Base-by-base conservation (phyloP, 2,113 vertebrate genomes). In the Diadophis punctatus region DNA sequence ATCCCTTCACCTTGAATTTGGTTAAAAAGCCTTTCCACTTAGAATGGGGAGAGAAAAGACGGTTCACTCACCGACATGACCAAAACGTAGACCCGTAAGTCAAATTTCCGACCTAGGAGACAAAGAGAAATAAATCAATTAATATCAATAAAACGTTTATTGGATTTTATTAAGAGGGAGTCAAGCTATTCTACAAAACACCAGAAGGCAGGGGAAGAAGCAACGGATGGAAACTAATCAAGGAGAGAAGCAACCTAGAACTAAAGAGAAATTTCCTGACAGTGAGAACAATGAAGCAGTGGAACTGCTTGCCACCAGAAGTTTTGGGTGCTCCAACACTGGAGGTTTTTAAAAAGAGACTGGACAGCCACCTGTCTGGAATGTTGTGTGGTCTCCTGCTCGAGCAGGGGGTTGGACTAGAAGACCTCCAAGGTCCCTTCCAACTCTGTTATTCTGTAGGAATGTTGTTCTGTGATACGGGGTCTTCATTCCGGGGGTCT, bases 1-100 rank as follows among this genome's bases (percentile, higher is more conserved):
- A 80, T 39, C 3, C 34, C 74, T 39, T 8, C 34, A 9, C 18
- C 74, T 80, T 80, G 74, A 18, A 39, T 80, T 43, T 80, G 74
- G 34, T 43, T 22, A 22, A 80, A 43, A 80, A 80, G 18, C 34
- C 34, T 80, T 80, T 22, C 3, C n/a, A 20, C 68, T n/a, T 46
- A 49, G 87, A 1, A 2, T 1, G 43, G 53, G 43, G 27, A 30
- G 23, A n/a, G 30, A 48, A 18, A 1, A 12, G 48, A 8, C 27
- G 11, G 23, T 49, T 68, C 91, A 97, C 98, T 95, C 97, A 99
- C 97, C 86, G 98, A 98, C 91, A 98, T 98, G 22, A 98, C 98
- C 88, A 98, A 97, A 91, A 99, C 98, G 18, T 98, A 99, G 85
- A 99, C 97, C 68, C 98, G 97, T 92, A 98, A 95, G 96, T 99